These are phyloP conservation scores for Rosalia funebris DNA, from an alignment of 2,888 invertebrate species.

Conservation along the genomic window DNA sequence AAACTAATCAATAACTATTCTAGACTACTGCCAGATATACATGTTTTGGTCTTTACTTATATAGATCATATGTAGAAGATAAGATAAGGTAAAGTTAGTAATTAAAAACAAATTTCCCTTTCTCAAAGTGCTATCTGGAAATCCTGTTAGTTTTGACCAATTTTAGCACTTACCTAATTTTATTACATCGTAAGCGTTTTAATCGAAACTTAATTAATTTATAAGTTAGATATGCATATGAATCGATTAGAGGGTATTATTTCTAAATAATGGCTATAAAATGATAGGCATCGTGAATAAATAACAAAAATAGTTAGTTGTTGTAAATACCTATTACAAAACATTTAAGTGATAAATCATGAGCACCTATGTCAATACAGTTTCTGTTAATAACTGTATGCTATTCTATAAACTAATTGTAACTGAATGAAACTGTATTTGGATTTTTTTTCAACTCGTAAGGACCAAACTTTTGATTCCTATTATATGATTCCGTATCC, in stretches of 20 bases:
- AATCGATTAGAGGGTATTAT: not conserved
- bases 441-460: too few species aligned
- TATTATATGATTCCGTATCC: too few species aligned
- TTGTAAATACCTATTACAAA: too few species aligned
- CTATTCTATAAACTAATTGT: too few species aligned
- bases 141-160: not conserved
- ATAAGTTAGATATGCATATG: not conserved
- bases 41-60: slow-evolving; percentile 1
- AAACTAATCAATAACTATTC: not conserved
- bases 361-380: too few species aligned
- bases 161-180: not conserved
- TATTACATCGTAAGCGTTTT: not conserved
- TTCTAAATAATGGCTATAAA: slow-evolving; percentile 1
- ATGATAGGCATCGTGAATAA: not conserved
- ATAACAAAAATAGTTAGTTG: not conserved
- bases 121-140: not conserved
- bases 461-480: too few species aligned
- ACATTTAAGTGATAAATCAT: too few species aligned
- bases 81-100: slow-evolving; percentile 1
- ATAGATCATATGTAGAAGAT: not conserved
- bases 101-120: not conserved
- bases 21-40: not conserved
- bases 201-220: not conserved
- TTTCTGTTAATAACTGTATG: too few species aligned
- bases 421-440: too few species aligned